Conservation (phyloP, 2,797 vertebrate genomes). For the Anableps anableps region DNA sequence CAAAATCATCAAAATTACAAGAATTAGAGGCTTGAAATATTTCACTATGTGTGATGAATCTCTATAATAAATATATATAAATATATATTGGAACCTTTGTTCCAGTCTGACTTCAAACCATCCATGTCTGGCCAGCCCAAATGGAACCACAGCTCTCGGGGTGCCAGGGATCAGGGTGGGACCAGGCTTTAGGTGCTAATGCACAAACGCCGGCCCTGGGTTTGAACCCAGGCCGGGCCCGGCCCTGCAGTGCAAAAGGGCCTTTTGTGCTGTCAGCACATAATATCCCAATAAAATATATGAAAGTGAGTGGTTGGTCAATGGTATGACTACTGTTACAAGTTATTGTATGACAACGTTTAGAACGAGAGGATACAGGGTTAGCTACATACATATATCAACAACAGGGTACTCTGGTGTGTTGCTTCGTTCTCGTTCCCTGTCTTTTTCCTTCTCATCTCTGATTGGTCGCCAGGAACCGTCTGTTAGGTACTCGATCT, state of each 20-base stretch:
- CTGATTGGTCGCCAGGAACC: slow-evolving; percentile 96
- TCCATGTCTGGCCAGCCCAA: background rate
- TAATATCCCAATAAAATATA: background rate
- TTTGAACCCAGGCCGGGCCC: no score
- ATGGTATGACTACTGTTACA: background rate
- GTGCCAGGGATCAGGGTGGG: no score
- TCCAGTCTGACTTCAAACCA: no score
- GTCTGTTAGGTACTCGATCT: slow-evolving; percentile 96
- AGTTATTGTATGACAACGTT: background rate
- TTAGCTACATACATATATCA: slow-evolving; percentile 86
- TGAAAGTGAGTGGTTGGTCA: background rate
- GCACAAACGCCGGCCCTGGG: no score
- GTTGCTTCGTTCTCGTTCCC: slow-evolving; percentile 90
- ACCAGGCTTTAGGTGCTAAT: no score
- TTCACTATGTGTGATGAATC: no score
- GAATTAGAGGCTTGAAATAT: background rate
- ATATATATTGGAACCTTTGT: no score
- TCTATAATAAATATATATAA: no score
- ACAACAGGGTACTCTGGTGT: slow-evolving; percentile 92
- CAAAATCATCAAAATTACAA: background rate
- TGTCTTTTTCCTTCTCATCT: slow-evolving; percentile 89
- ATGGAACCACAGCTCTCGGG: background rate
- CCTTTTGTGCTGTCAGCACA: background rate
- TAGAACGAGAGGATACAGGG: background rate
- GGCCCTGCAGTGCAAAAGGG: no score